Evolutionary conservation across 1,140 invertebrate species (phyloP).

Genomic region (Zaprionus lachaisei): DNA sequence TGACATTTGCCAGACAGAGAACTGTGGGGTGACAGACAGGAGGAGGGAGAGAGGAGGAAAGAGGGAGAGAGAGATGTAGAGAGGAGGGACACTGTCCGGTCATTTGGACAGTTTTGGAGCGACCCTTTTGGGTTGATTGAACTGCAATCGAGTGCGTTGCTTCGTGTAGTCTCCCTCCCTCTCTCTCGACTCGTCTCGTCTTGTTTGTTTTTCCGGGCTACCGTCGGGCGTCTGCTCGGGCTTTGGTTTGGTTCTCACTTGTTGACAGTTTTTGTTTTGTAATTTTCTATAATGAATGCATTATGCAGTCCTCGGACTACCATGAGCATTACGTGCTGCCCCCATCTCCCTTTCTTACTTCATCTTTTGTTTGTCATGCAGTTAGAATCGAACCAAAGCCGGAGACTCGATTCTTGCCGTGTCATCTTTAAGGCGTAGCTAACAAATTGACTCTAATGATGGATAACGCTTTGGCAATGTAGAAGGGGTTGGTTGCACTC

Average conservation of each 20-base stretch:
- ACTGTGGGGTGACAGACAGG: neutral
- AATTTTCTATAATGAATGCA: constrained; percentile 62
- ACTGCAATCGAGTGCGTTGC: constrained; percentile 39
- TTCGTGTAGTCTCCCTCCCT: too few relatives aligned
- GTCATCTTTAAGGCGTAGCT: constrained; percentile 46
- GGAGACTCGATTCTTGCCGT: constrained; percentile 20
- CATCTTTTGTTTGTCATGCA: constrained; percentile 51
- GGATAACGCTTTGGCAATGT: constrained; percentile 39
- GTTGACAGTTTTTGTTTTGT: constrained; percentile 69
- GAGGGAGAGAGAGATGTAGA: neutral
- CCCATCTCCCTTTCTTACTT: neutral
- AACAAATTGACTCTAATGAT: constrained; percentile 60
- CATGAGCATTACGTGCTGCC: neutral
- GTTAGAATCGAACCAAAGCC: constrained; percentile 41
- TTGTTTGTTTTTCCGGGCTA: constrained; percentile 47
- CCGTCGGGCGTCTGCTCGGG: constrained; percentile 9
- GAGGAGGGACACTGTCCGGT: constrained; percentile 12
- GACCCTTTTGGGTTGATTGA: constrained; percentile 52
- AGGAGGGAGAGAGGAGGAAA: constrained; percentile 1
- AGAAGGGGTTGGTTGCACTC: neutral
- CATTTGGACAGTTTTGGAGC: constrained; percentile 48
- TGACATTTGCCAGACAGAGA: constrained; percentile 43
- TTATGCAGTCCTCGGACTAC: constrained; percentile 30
- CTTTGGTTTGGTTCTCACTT: constrained; percentile 37
- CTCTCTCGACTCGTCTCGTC: neutral